A percentile compares a stretch with the other conserved stretches of the same genome.
phyloP scores from a whole-genome alignment of 2,888 invertebrate genomes.

The Onchidella celtica region DNA sequence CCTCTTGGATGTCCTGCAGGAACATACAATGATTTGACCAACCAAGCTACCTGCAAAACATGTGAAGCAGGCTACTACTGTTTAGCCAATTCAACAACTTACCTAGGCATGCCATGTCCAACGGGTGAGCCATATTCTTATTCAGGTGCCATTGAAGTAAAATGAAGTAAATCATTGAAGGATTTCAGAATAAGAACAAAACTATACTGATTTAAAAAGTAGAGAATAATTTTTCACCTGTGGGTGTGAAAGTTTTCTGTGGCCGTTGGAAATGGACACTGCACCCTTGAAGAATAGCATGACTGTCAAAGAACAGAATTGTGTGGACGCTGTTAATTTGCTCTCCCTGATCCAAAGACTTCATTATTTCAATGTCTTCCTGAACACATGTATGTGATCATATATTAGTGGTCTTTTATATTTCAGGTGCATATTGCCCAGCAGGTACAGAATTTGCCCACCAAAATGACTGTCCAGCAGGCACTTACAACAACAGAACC shows the following conservation, averaged over 20 bases:
- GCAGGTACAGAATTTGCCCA: slow-evolving; percentile 62
- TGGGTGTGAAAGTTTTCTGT: too few species aligned
- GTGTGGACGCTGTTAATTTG: too few species aligned
- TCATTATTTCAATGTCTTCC: too few species aligned
- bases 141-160: background rate
- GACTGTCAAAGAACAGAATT: too few species aligned
- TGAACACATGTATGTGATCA: too few species aligned
- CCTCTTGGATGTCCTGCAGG: slow-evolving; percentile 73
- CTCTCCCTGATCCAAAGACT: too few species aligned
- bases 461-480: slow-evolving; percentile 69
- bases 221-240: too few species aligned
- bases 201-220: too few species aligned
- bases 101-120: slow-evolving; percentile 74
- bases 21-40: slow-evolving; percentile 71
- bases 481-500: slow-evolving; percentile 77
- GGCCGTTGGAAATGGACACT: too few species aligned
- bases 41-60: slow-evolving; percentile 66
- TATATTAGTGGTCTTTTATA: too few species aligned
- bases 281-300: too few species aligned
- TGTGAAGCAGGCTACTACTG: slow-evolving; percentile 78
- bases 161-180: background rate
- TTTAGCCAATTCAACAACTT: slow-evolving; percentile 68
- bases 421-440: slow-evolving; percentile 72
- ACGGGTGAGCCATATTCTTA: slow-evolving; percentile 60
- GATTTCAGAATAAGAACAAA: too few species aligned